These are phyloP conservation scores for Ceyx margarethae DNA, from an alignment of 2,113 vertebrate species.

Conservation along the genomic window DNA sequence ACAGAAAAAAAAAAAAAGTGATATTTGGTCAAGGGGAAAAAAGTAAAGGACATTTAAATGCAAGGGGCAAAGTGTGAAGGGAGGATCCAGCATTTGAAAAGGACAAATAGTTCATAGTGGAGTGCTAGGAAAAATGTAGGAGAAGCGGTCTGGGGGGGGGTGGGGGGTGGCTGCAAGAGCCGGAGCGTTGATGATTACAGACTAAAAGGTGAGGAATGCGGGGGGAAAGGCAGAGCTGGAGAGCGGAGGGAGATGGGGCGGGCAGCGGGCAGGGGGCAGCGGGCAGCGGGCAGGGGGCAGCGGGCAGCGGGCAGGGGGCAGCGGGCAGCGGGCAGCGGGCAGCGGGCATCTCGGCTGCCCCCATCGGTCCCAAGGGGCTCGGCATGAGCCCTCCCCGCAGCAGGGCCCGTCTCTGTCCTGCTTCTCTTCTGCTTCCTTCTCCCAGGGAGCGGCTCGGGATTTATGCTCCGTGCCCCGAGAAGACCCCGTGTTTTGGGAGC, in stretches of 20 bases:
- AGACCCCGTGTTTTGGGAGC: neutral
- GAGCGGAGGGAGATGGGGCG: neutral
- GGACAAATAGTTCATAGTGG: neutral
- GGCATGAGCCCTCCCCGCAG: neutral
- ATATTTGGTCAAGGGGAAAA: fast-evolving
- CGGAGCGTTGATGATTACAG: neutral
- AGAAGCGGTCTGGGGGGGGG: neutral
- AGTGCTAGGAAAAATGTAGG: neutral
- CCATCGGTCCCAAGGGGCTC: no score
- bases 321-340: no score
- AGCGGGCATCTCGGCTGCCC: neutral
- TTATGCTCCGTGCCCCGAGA: neutral
- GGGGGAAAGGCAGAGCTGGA: neutral
- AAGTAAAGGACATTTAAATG: neutral
- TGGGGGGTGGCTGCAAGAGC: neutral
- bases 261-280: neutral
- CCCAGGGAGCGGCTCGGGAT: neutral
- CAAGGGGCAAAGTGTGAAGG: neutral
- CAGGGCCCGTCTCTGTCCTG: neutral
- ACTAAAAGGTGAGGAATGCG: neutral
- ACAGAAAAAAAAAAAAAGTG: neutral
- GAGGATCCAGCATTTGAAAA: neutral
- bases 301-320: neutral
- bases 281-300: no score
- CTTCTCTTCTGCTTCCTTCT: neutral